Conservation (phyloP, 2,888 invertebrate genomes). For the Operophtera brumata region DNA sequence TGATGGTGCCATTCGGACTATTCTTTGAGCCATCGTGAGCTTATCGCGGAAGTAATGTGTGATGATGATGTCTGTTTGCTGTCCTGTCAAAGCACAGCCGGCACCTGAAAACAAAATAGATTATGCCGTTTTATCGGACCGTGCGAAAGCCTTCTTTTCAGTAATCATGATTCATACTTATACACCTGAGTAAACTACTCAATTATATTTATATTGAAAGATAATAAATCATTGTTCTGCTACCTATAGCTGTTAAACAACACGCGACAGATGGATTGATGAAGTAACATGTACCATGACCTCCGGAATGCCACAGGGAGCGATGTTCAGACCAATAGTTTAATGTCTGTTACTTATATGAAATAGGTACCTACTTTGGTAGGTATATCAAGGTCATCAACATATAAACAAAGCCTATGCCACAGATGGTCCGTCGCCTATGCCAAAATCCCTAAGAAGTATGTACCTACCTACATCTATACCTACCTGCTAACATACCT, state of each 20-base stretch:
- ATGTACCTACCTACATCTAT: neutral
- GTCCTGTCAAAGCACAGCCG: constrained; percentile 79
- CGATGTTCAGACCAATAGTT: constrained; percentile 4
- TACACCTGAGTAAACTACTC: constrained; percentile 29
- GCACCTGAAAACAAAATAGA: constrained; percentile 64
- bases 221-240: constrained; percentile 29
- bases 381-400: neutral
- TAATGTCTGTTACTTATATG: neutral
- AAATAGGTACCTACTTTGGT: neutral
- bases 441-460: neutral
- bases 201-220: constrained; percentile 14
- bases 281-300: constrained; percentile 1
- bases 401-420: neutral
- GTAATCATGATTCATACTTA: constrained; percentile 18
- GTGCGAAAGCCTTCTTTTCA: constrained; percentile 9
- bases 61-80: constrained; percentile 80
- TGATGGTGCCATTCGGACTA: constrained; percentile 75
- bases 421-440: too few relatives aligned
- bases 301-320: constrained; percentile 5
- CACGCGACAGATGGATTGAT: constrained; percentile 6
- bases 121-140: neutral
- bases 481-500: neutral
- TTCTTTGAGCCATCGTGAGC: constrained; percentile 71
- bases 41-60: constrained; percentile 82
- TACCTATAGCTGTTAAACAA: constrained; percentile 16